Evolutionary conservation across 2,888 invertebrate species (phyloP).

Genomic region (Heliconius cydno): DNA sequence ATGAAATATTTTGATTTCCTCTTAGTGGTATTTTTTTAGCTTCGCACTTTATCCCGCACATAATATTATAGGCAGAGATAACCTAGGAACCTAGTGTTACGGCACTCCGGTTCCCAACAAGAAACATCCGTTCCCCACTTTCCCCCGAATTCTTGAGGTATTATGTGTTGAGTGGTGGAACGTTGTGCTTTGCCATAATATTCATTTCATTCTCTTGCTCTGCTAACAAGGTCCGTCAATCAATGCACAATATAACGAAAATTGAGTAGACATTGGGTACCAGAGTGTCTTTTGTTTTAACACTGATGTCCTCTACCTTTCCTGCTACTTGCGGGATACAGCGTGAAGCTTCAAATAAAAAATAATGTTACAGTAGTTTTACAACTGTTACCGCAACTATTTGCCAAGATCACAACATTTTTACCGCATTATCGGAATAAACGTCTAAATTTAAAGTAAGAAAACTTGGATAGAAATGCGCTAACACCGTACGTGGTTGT

Average conservation of each 20-base stretch:
- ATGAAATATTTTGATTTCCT: too few relatives aligned
- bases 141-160: too few relatives aligned
- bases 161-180: too few relatives aligned
- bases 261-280: too few relatives aligned
- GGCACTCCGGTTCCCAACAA: background rate
- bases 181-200: too few relatives aligned
- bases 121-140: too few relatives aligned
- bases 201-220: too few relatives aligned
- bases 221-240: too few relatives aligned
- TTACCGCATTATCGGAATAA: constrained; percentile 40
- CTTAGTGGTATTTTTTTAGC: background rate
- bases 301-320: background rate
- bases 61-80: background rate
- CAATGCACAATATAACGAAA: too few relatives aligned
- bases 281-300: background rate
- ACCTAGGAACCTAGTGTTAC: constrained; percentile 38
- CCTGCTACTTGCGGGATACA: background rate
- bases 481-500: constrained; percentile 60
- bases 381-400: background rate
- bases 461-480: constrained; percentile 59
- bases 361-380: background rate
- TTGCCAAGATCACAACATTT: constrained; percentile 22
- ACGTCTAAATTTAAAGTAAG: constrained; percentile 53
- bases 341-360: background rate
- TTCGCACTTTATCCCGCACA: constrained; percentile 43